Percentiles rank a stretch among this genome's conserved stretches.
These are phyloP conservation scores for Drosophila oshimai DNA, from an alignment of 1,140 invertebrate species.

Conservation along the genomic window DNA sequence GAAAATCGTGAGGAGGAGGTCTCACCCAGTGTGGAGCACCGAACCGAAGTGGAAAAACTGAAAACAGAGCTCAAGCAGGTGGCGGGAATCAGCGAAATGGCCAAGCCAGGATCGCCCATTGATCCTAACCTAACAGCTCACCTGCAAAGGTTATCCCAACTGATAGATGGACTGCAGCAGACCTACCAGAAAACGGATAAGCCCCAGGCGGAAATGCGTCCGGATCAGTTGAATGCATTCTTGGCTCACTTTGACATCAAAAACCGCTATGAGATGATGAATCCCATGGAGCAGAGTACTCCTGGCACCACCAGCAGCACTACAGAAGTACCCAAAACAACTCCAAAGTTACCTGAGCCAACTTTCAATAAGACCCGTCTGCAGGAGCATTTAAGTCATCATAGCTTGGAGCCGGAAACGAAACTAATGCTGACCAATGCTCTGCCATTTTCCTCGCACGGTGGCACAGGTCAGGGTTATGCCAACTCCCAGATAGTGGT, in stretches of 20 bases:
- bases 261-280: constrained; percentile 64
- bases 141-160: constrained; percentile 73
- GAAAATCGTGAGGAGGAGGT: constrained; percentile 55
- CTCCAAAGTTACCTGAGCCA: constrained; percentile 11
- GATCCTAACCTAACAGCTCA: constrained; percentile 76
- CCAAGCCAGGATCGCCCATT: constrained; percentile 42
- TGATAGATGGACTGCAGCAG: constrained; percentile 80
- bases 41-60: constrained; percentile 27
- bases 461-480: constrained; percentile 46
- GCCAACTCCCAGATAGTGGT: constrained; percentile 81
- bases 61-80: constrained; percentile 32
- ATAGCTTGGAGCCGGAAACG: constrained; percentile 67
- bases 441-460: constrained; percentile 37
- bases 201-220: constrained; percentile 66
- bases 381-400: constrained; percentile 54
- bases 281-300: constrained; percentile 21
- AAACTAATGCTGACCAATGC: constrained; percentile 62
- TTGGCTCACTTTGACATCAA: constrained; percentile 79
- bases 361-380: constrained; percentile 53
- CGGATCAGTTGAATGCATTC: constrained; percentile 81
- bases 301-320: constrained; percentile 2
- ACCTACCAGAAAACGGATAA: constrained; percentile 68
- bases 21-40: neutral
- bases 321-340: constrained; percentile 6
- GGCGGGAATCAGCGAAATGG: constrained; percentile 8